Evolutionary conservation across 2,113 vertebrate genomes (phyloP).

Genomic region (Otus sunia): DNA sequence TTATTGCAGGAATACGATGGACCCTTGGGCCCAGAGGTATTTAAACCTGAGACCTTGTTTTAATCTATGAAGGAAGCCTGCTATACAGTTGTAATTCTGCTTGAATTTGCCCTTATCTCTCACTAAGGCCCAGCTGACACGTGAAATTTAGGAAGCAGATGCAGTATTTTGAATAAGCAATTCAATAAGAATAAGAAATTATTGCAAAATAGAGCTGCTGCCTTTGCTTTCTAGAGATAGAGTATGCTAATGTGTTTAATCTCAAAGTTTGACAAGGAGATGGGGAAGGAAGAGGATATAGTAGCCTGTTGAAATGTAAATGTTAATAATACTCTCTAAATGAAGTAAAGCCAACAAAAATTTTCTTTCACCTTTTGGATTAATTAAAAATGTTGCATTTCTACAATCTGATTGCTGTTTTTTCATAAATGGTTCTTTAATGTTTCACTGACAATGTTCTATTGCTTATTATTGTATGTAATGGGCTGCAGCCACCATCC

Average conservation of each 20-base stretch:
- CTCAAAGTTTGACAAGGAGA: constrained; percentile 1
- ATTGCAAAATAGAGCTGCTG: constrained; percentile 11
- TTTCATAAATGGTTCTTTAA: not conserved
- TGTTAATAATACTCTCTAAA: not conserved
- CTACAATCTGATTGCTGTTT: not conserved
- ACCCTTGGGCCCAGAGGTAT: not conserved
- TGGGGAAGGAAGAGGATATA: not conserved
- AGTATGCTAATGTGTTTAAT: constrained; percentile 29
- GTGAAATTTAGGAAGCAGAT: not conserved
- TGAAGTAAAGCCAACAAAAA: not conserved
- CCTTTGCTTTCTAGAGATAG: not conserved
- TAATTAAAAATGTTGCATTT: not conserved
- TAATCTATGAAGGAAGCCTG: not conserved
- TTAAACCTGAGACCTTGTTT: not conserved
- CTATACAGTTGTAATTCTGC: not conserved
- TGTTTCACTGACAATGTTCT: not conserved
- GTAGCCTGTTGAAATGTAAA: not conserved
- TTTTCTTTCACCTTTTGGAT: not conserved
- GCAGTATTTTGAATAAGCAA: not conserved
- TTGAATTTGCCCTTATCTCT: not conserved
- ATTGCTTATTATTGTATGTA: not conserved
- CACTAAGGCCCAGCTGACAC: not conserved
- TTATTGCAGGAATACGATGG: not conserved
- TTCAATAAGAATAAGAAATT: not conserved
- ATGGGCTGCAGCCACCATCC: not conserved